phyloP scores from a whole-genome alignment of 2,797 vertebrate genomes.

The Coilia nasus region DNA sequence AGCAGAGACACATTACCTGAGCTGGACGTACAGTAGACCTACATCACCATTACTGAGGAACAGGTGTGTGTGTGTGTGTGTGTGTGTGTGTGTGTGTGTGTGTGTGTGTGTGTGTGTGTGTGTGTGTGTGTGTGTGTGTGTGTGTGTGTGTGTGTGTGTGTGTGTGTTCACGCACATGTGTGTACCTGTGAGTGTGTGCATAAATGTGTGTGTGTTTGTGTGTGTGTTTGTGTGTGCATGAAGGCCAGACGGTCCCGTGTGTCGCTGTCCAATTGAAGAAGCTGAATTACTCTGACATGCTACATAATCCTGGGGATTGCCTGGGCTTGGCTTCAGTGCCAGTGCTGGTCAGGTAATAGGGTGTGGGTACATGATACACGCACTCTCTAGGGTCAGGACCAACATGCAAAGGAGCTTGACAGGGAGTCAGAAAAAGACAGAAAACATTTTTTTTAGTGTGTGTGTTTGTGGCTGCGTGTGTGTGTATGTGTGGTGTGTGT shows the following conservation, averaged over 20 bases:
- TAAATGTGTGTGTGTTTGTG: slow-evolving; percentile 16
- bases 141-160: neutral
- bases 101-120: neutral
- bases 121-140: neutral
- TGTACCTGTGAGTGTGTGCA: slow-evolving; percentile 35
- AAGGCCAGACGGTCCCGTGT: neutral
- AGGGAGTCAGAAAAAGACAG: too few species aligned
- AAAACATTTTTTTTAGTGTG: too few species aligned
- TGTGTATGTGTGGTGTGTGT: too few species aligned
- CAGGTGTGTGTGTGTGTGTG: slow-evolving; percentile 16
- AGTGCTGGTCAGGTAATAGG: neutral
- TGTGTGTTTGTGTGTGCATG: slow-evolving; percentile 33
- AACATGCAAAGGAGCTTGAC: too few species aligned
- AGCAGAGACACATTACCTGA: slow-evolving; percentile 5
- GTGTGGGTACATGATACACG: neutral
- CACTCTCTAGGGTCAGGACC: too few species aligned
- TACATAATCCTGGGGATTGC: neutral
- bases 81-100: neutral
- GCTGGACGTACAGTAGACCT: neutral
- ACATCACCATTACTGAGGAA: neutral
- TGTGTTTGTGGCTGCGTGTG: too few species aligned
- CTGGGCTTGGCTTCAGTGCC: neutral
- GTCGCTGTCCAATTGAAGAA: slow-evolving; percentile 7
- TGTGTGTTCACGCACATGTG: neutral
- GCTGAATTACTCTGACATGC: neutral